These are phyloP conservation scores for Daphoenositta chrysoptera DNA, from an alignment of 2,113 vertebrate genomes.

Conservation along the genomic window DNA sequence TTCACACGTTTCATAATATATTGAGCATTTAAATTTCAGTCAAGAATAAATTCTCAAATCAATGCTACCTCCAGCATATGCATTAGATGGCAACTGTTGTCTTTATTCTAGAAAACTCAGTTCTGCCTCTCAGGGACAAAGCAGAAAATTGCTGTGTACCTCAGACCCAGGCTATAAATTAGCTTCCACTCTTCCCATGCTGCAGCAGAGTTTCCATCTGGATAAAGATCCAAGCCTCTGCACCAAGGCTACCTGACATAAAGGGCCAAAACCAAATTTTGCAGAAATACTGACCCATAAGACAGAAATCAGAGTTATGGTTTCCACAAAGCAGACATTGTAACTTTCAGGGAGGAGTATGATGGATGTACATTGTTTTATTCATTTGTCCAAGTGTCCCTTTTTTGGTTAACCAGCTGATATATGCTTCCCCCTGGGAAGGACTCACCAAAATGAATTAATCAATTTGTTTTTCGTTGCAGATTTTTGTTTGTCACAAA, in stretches of 20 bases:
- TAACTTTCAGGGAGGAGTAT: background rate
- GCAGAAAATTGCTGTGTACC: background rate
- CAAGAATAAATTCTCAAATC: background rate
- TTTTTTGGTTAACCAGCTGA: background rate
- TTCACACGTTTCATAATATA: background rate
- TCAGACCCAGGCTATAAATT: background rate
- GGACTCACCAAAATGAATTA: background rate
- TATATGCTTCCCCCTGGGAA: background rate
- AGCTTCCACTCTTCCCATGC: background rate
- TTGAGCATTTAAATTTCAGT: background rate
- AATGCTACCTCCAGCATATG: background rate
- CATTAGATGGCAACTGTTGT: background rate
- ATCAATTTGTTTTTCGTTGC: background rate
- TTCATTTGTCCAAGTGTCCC: background rate
- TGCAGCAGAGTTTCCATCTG: background rate
- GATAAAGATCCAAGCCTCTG: background rate
- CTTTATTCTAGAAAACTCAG: background rate
- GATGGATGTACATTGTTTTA: background rate
- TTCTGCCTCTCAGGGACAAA: background rate
- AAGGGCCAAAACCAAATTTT: background rate
- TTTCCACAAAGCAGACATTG: background rate
- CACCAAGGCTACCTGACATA: background rate
- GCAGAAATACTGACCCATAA: background rate
- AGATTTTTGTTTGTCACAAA: conserved; percentile 19
- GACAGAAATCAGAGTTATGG: background rate